phyloP scores from a whole-genome alignment of 2,797 vertebrate genomes.

The Spheniscus humboldti region DNA sequence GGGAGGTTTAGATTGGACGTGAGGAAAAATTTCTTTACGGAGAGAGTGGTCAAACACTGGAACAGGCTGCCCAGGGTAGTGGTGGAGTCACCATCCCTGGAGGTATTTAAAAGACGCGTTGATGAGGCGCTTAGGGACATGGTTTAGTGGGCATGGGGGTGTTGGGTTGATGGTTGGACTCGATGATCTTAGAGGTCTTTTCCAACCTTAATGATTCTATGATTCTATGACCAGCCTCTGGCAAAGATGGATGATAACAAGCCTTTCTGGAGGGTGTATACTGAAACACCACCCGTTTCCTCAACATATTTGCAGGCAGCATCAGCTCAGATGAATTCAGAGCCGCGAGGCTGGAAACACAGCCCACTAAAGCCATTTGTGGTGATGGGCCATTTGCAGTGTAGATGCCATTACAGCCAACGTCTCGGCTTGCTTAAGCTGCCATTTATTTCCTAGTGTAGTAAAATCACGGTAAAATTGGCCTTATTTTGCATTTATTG shows the following conservation, averaged over 20 bases:
- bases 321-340: not conserved
- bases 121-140: too few species aligned
- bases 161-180: too few species aligned
- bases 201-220: too few species aligned
- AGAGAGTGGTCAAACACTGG: too few species aligned
- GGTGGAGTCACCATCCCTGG: too few species aligned
- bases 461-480: not conserved
- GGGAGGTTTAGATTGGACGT: too few species aligned
- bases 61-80: too few species aligned
- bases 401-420: not conserved
- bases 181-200: too few species aligned
- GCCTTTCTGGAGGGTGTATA: not conserved
- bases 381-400: not conserved
- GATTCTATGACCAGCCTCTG: not conserved
- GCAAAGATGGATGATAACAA: not conserved
- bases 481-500: constrained; percentile 1
- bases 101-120: too few species aligned
- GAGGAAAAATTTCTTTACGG: too few species aligned
- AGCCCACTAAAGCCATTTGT: not conserved
- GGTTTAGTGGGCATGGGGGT: too few species aligned
- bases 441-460: not conserved
- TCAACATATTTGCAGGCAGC: not conserved
- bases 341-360: not conserved
- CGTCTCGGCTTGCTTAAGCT: not conserved
- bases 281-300: not conserved